Evolutionary conservation across 2,888 invertebrate genomes (phyloP).

Genomic region (Steinernema carpocapsae): DNA sequence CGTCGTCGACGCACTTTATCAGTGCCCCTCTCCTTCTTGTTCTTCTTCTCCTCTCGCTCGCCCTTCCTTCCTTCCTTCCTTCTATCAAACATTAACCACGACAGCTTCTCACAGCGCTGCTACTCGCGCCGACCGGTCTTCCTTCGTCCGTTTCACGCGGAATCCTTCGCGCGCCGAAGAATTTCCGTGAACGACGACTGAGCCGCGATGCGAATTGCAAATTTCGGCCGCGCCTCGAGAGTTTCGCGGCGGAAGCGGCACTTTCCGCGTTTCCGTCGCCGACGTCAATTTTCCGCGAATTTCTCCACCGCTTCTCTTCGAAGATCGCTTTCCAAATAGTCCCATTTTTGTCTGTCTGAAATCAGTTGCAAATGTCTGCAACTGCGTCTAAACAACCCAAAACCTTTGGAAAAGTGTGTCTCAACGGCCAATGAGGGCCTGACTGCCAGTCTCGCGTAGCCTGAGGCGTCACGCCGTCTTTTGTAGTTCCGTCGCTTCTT

Average conservation of each 20-base stretch:
- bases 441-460: no score
- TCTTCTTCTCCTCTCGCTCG: slow-evolving; percentile 1
- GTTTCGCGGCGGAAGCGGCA: slow-evolving; percentile 26
- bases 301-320: no score
- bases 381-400: background rate
- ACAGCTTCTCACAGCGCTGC: slow-evolving; percentile 26
- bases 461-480: no score
- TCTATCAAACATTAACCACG: slow-evolving; percentile 31
- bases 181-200: slow-evolving; percentile 19
- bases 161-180: slow-evolving; percentile 21
- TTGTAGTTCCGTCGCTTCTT: no score
- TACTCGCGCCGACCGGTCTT: slow-evolving; percentile 17
- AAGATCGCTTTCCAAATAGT: no score
- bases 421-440: no score
- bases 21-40: slow-evolving; percentile 6
- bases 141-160: background rate
- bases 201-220: background rate
- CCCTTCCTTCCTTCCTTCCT: background rate
- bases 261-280: slow-evolving; percentile 9
- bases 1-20: slow-evolving; percentile 27
- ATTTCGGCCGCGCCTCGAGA: background rate
- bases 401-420: no score
- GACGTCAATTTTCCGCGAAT: no score
- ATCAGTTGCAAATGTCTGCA: background rate
- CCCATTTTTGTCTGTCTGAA: background rate